Percentiles rank a stretch among this genome's conserved stretches.
Evolutionary conservation across 2,113 vertebrate species (phyloP).

Genomic region (Chaetorhynchus papuensis): DNA sequence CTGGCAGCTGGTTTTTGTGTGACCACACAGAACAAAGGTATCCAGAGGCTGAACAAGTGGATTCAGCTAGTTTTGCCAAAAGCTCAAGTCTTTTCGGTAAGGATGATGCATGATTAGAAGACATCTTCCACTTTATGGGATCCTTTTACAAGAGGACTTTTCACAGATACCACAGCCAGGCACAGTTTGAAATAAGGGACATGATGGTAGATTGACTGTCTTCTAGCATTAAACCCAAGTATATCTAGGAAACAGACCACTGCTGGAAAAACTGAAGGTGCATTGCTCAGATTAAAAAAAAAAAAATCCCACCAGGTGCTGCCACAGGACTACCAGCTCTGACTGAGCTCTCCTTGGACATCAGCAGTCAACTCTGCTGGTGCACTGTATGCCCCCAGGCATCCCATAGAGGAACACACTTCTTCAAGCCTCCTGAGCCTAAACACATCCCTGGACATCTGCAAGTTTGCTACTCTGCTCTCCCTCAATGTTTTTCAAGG

Average conservation of each 20-base stretch:
- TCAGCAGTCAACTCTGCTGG: not conserved
- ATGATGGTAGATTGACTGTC: not conserved
- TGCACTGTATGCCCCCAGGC: not conserved
- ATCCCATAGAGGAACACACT: not conserved
- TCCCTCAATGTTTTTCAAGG: not conserved
- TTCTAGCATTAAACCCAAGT: not conserved
- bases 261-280: not conserved
- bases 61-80: not conserved
- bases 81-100: not conserved
- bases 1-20: not conserved
- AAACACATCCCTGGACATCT: not conserved
- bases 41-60: not conserved
- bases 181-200: not conserved
- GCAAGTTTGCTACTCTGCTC: not conserved
- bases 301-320: not conserved
- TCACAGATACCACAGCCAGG: not conserved
- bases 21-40: not conserved
- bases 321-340: not conserved
- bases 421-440: not conserved
- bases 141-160: not conserved
- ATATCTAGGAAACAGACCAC: not conserved
- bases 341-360: not conserved
- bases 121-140: not conserved
- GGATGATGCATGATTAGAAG: not conserved
- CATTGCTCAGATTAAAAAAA: not conserved